Evolutionary conservation across 64 coral and sea anemone species (phyloP).

Genomic region (Montipora efflorescens): DNA sequence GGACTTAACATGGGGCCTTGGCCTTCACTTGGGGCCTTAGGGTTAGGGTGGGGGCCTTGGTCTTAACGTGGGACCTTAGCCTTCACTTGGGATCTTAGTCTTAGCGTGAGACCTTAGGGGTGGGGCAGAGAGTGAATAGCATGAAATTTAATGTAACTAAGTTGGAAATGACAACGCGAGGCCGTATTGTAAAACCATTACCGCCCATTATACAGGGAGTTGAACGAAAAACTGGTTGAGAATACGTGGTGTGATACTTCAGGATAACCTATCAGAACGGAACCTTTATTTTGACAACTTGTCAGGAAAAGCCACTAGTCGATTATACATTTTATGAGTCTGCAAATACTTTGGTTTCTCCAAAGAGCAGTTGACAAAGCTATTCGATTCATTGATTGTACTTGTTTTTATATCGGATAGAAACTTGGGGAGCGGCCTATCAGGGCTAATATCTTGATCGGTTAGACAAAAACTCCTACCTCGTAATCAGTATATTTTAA

Average conservation of each 20-base stretch:
- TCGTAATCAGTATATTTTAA: slow-evolving; percentile 18
- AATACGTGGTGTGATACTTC: slow-evolving; percentile 33
- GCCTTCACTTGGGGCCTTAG: not conserved
- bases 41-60: slow-evolving; percentile 24
- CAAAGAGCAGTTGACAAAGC: slow-evolving; percentile 19
- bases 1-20: not conserved
- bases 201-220: no score
- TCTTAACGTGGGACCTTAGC: not conserved
- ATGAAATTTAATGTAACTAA: slow-evolving; percentile 3
- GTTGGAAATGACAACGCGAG: slow-evolving; percentile 4
- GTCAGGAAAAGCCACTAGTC: slow-evolving; percentile 19
- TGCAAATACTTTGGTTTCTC: no score
- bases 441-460: slow-evolving; percentile 29
- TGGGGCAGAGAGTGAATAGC: slow-evolving; percentile 12
- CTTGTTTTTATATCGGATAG: slow-evolving; percentile 10
- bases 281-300: slow-evolving; percentile 29
- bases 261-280: slow-evolving; percentile 26
- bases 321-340: no score
- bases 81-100: not conserved
- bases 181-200: not conserved
- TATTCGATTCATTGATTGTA: slow-evolving; percentile 33
- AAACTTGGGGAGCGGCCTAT: slow-evolving; percentile 28
- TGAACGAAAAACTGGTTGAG: slow-evolving; percentile 9
- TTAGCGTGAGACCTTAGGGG: not conserved
- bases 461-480: slow-evolving; percentile 29